Percentiles rank a stretch among this genome's conserved stretches.
Conservation (phyloP, 2,797 vertebrate species). For the Enteromius afrohamiltoni region DNA sequence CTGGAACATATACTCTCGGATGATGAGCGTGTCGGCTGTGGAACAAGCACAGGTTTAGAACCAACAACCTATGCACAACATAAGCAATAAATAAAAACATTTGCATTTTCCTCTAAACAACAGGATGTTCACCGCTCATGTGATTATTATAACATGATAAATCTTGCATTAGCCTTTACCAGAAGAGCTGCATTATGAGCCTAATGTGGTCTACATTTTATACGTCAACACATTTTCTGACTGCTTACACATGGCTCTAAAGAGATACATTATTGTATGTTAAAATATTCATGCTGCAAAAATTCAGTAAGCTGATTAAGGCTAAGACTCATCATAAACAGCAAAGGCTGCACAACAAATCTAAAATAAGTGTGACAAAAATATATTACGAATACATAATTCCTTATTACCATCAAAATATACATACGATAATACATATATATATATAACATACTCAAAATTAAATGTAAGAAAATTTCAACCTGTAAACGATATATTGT, state of each 20-base stretch:
- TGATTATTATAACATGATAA: neutral
- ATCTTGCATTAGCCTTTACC: neutral
- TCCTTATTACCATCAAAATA: neutral
- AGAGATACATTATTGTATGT: neutral
- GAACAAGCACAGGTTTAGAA: slow-evolving; percentile 59
- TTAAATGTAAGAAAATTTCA: neutral
- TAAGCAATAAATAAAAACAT: slow-evolving; percentile 2
- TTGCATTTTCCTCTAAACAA: neutral
- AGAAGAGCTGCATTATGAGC: neutral
- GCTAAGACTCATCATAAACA: neutral
- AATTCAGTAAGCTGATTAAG: slow-evolving; percentile 11
- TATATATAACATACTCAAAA: neutral
- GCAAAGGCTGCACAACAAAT: neutral
- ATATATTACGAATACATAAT: neutral
- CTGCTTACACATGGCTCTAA: neutral
- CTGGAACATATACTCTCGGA: slow-evolving; percentile 94
- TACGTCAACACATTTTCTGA: neutral
- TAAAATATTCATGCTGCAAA: neutral
- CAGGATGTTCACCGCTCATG: neutral
- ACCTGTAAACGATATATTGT: neutral
- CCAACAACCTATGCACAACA: neutral
- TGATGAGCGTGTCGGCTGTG: slow-evolving; percentile 88
- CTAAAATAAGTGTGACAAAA: neutral
- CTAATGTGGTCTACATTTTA: neutral
- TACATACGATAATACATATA: neutral